A percentile compares a stretch with the other conserved stretches of the same genome.
phyloP scores from a whole-genome alignment of 2,113 vertebrate species.

The Eubucco bourcierii region DNA sequence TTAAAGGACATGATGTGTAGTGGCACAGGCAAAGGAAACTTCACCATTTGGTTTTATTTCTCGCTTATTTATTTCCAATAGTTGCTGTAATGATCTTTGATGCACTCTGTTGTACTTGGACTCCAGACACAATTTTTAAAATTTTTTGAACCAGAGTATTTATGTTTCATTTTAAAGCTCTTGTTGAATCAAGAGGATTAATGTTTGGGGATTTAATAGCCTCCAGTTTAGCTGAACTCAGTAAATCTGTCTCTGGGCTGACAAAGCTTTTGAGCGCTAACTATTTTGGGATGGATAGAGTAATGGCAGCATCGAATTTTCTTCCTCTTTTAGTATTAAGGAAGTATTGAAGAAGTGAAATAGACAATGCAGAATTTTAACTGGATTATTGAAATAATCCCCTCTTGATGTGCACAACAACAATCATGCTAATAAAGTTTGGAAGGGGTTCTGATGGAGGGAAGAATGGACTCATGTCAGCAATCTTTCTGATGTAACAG shows the following conservation, averaged over 20 bases:
- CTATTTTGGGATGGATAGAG: neutral
- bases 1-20: neutral
- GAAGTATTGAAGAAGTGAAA: neutral
- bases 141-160: neutral
- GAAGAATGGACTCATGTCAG: neutral
- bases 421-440: neutral
- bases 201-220: slow-evolving; percentile 5
- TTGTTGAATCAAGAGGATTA: slow-evolving; percentile 38
- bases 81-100: neutral
- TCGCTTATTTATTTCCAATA: neutral
- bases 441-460: neutral
- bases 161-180: neutral
- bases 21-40: neutral
- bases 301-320: neutral
- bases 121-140: neutral
- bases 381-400: neutral
- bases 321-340: neutral
- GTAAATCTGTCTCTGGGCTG: slow-evolving; percentile 3
- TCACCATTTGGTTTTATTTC: neutral
- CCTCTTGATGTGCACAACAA: neutral
- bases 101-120: neutral
- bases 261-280: neutral
- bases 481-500: neutral
- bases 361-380: neutral
- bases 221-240: slow-evolving; percentile 26